phyloP scores from a whole-genome alignment of 2,113 vertebrate genomes.

The Talpa occidentalis region DNA sequence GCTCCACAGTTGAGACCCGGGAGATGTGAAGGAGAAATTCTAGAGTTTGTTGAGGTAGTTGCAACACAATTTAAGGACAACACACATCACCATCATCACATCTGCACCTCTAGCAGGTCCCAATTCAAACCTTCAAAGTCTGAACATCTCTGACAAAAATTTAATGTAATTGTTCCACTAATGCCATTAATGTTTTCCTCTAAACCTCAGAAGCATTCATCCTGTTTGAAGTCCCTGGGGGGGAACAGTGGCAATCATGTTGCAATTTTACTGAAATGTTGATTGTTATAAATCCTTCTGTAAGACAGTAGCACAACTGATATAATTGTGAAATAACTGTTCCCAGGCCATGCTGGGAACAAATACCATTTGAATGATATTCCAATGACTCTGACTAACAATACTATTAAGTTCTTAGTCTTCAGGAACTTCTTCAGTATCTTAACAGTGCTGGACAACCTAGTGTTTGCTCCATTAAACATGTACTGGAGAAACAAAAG shows the following conservation, averaged over 20 bases:
- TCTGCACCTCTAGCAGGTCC: not conserved
- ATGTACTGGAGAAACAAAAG: not conserved
- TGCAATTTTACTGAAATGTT: not conserved
- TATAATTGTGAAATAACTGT: not conserved
- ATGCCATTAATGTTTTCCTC: not conserved
- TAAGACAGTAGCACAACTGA: not conserved
- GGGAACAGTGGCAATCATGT: not conserved
- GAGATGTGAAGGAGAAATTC: not conserved
- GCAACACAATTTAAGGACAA: not conserved
- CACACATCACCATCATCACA: not conserved
- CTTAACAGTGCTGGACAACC: not conserved
- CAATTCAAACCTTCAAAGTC: not conserved
- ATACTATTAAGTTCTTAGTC: not conserved
- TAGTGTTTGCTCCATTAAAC: not conserved
- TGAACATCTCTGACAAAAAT: not conserved
- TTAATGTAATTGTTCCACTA: not conserved
- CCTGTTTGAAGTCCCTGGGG: not conserved
- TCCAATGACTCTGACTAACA: not conserved
- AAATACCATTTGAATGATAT: not conserved
- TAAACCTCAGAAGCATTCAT: not conserved
- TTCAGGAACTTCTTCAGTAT: not conserved
- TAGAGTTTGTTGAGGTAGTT: not conserved
- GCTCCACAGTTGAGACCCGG: not conserved
- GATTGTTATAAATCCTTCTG: not conserved
- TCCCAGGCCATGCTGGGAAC: no score